Evolutionary conservation across 2,888 invertebrate species (phyloP), one percentile per base, ranked within the genome.

Genomic region (Acanthosoma haemorrhoidale): DNA sequence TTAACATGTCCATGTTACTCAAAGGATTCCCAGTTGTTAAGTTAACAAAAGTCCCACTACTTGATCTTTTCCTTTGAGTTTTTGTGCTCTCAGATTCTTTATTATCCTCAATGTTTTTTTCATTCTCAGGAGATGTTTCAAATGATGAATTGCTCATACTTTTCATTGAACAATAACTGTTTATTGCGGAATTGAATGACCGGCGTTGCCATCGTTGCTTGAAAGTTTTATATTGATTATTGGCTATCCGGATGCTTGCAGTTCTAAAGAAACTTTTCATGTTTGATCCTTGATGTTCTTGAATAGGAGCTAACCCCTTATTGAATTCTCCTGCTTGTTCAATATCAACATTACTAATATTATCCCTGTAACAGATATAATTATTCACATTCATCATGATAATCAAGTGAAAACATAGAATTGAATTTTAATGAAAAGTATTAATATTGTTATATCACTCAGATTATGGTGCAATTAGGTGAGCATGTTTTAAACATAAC

Each of bases 161-260:
- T 43, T 38, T 75, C 73, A 51, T 69, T 71, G 72, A 75, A 75
- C 60, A 76, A 75, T 70, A 75, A 73, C 73, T 76, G 74, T 73
- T 76, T 74, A 68, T 74, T 29, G 68, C 77, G 74, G 74, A 73
- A 71, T 75, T 75, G 70, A 69, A 74, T 57, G 64, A 74, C 73
- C 70, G 73, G 41, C 21, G 69, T 6, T 25, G 51, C 51, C 51
- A 51, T 9, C 25, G 6, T 31, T 69, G 43, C 13, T 64, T 43
- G 11, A 57, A 34, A 41, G 39, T 15, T 25, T 58, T 59, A 29
- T 25, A n/a, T 58, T 9, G 32, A 38, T 11, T 8, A 29, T 36
- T 58, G 11, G 68, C 36, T 8, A 36, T 68, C 9, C 36, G 68
- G 4, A 58, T 4, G 9, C 36, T 39, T 25, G 58, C 11, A 13